Conservation (phyloP, 2,113 vertebrate genomes). For the Nothoprocta pentlandii region DNA sequence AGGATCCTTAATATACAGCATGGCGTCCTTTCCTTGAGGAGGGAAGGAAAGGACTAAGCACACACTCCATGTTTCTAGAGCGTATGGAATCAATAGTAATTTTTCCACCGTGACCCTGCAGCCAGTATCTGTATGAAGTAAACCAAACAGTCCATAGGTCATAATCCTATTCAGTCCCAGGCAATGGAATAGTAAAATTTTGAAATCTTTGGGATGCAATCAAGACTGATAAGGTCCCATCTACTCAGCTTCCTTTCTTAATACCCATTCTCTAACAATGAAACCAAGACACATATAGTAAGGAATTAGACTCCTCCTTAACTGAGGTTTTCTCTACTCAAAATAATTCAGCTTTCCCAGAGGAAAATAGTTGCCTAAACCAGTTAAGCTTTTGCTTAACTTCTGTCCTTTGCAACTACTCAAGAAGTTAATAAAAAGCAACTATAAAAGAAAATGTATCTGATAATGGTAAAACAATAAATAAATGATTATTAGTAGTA, state of each 20-base stretch:
- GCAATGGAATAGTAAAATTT: neutral
- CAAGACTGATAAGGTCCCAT: neutral
- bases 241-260: neutral
- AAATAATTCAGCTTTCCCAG: neutral
- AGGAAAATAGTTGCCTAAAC: neutral
- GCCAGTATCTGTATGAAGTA: neutral
- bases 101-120: neutral
- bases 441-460: neutral
- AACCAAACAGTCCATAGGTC: neutral
- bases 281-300: neutral
- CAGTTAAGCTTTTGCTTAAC: neutral
- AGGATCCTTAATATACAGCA: neutral
- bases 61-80: neutral
- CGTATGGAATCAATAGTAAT: neutral
- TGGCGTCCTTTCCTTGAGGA: neutral
- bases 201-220: neutral
- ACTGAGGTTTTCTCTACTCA: neutral
- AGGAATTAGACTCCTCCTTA: neutral
- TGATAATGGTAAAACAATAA: neutral
- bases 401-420: neutral
- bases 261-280: neutral
- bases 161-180: neutral
- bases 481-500: neutral
- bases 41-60: neutral
- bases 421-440: neutral